A percentile compares a stretch with the other conserved stretches of the same genome.
Conservation (phyloP, 2,113 vertebrate species). For the Polyodon spathula region DNA sequence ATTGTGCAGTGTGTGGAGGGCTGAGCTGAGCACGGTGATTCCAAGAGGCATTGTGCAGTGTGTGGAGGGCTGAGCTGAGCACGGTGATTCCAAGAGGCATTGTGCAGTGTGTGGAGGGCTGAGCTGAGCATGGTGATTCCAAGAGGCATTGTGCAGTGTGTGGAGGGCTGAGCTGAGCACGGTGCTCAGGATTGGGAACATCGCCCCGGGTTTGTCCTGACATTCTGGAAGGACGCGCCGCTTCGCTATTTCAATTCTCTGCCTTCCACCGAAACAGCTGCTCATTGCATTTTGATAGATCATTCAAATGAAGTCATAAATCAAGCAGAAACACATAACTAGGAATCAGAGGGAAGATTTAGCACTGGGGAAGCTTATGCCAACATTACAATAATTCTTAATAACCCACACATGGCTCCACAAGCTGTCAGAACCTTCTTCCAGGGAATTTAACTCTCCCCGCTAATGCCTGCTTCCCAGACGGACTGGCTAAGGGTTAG, state of each 20-base stretch:
- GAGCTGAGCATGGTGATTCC: too few species aligned
- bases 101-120: too few species aligned
- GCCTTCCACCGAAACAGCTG: too few species aligned
- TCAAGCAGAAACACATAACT: not conserved
- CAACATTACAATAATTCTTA: not conserved
- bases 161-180: too few species aligned
- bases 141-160: too few species aligned
- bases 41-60: too few species aligned
- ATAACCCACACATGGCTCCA: not conserved
- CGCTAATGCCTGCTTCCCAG: too few species aligned
- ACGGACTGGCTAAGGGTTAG: too few species aligned
- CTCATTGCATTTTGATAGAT: constrained; percentile 51
- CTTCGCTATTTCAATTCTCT: constrained; percentile 22
- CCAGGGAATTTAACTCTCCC: not conserved
- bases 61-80: too few species aligned
- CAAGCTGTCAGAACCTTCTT: not conserved
- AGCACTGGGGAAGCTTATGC: not conserved
- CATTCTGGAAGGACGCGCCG: constrained; percentile 23
- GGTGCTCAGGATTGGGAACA: not conserved
- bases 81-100: too few species aligned
- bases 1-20: too few species aligned
- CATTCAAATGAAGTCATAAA: constrained; percentile 22
- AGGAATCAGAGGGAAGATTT: not conserved
- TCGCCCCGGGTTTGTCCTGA: not conserved
- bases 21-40: too few species aligned